Evolutionary conservation across 2,113 vertebrate species (phyloP).

Genomic region (Ahaetulla prasina): DNA sequence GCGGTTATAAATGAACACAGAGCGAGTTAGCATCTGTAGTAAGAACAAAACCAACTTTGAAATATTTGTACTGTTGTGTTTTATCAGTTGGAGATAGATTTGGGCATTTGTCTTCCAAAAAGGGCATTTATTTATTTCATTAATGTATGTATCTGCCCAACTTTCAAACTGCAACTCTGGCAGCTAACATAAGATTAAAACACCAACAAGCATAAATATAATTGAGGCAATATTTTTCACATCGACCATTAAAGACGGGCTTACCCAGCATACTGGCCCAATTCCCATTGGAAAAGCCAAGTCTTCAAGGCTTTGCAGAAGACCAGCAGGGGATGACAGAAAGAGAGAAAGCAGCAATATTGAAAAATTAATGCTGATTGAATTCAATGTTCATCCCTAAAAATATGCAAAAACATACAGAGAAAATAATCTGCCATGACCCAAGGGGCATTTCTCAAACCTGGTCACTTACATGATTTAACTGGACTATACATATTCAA

Average conservation of each 20-base stretch:
- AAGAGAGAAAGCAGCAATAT: background rate
- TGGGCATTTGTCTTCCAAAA: background rate
- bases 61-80: background rate
- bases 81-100: background rate
- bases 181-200: background rate
- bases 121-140: background rate
- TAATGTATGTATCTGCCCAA: background rate
- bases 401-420: background rate
- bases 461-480: background rate
- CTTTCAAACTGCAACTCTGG: background rate
- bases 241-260: background rate
- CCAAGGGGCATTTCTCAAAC: background rate
- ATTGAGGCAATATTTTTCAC: background rate
- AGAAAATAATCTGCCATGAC: background rate
- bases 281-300: background rate
- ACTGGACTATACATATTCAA: background rate
- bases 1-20: background rate
- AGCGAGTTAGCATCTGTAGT: background rate
- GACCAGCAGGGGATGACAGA: background rate
- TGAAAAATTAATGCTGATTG: background rate
- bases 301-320: background rate
- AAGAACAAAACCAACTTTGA: background rate
- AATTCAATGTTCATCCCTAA: background rate
- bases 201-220: background rate
- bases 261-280: background rate